phyloP scores from a whole-genome alignment of 1,140 invertebrate species.

The Euura lappo region DNA sequence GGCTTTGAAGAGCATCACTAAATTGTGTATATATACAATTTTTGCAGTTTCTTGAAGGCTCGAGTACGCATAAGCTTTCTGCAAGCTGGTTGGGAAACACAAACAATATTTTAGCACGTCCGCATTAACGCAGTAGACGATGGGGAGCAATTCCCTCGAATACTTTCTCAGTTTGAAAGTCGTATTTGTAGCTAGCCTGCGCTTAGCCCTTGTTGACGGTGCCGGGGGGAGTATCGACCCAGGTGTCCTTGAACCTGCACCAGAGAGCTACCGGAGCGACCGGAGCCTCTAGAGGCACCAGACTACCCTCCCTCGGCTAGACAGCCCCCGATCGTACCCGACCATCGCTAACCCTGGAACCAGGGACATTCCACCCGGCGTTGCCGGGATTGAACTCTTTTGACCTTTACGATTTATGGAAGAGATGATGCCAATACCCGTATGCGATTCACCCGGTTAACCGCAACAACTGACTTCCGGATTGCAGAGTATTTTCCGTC shows the following conservation, averaged over 20 bases:
- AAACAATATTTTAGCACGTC: too few species aligned
- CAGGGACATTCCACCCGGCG: neutral
- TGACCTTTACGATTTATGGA: conserved; percentile 1
- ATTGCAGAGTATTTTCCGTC: neutral
- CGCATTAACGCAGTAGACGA: neutral
- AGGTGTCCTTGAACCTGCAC: conserved; percentile 5
- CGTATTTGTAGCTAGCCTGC: neutral
- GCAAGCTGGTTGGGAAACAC: too few species aligned
- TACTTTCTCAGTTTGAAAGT: neutral
- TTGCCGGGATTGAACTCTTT: neutral
- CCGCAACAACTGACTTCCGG: neutral
- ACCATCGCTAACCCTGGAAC: neutral
- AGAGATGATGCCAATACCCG: neutral
- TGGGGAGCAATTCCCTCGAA: neutral
- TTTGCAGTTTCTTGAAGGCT: too few species aligned
- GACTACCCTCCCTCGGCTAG: conserved; percentile 6
- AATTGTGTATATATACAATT: too few species aligned
- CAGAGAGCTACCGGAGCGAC: neutral
- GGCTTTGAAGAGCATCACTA: too few species aligned
- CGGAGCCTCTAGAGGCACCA: neutral
- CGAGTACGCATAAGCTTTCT: too few species aligned
- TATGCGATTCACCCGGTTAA: neutral
- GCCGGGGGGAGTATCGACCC: neutral
- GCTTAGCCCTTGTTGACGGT: neutral
- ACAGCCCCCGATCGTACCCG: neutral